A percentile compares a stretch with the other conserved stretches of the same genome.
Conservation (phyloP, 2,888 invertebrate genomes). For the Nephrotoma appendiculata region DNA sequence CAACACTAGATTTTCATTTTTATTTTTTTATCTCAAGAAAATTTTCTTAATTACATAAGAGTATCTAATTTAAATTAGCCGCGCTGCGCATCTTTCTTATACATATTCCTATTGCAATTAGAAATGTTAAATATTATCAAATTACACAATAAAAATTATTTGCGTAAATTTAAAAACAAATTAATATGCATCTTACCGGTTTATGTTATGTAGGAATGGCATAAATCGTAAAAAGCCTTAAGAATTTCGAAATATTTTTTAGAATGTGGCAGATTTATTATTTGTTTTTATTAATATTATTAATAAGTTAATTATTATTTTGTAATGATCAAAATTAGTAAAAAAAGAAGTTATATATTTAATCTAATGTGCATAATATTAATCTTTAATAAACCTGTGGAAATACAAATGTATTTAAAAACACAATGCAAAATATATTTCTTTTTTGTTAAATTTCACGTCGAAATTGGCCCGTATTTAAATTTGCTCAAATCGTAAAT, state of each 20-base stretch:
- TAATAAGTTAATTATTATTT: background rate
- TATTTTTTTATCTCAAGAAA: background rate
- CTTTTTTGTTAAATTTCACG: no score
- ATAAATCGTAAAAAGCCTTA: background rate
- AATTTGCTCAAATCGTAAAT: no score
- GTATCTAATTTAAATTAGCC: background rate
- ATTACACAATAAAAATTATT: background rate
- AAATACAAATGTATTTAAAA: background rate
- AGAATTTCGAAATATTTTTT: background rate
- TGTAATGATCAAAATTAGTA: background rate
- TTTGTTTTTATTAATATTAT: background rate
- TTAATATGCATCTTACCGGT: background rate
- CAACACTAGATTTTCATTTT: background rate
- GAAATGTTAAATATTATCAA: background rate
- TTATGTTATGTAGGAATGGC: background rate
- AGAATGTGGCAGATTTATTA: background rate
- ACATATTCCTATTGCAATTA: background rate
- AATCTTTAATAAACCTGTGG: background rate
- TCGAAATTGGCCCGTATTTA: no score
- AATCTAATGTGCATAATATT: background rate
- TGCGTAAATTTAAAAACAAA: background rate
- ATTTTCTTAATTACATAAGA: background rate
- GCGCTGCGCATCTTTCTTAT: background rate
- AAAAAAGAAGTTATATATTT: background rate
- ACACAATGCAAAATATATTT: background rate